Percentiles rank a stretch among this genome's conserved stretches.
Evolutionary conservation across 2,888 invertebrate genomes (phyloP).

Genomic region (Asteroscopus sphinx): DNA sequence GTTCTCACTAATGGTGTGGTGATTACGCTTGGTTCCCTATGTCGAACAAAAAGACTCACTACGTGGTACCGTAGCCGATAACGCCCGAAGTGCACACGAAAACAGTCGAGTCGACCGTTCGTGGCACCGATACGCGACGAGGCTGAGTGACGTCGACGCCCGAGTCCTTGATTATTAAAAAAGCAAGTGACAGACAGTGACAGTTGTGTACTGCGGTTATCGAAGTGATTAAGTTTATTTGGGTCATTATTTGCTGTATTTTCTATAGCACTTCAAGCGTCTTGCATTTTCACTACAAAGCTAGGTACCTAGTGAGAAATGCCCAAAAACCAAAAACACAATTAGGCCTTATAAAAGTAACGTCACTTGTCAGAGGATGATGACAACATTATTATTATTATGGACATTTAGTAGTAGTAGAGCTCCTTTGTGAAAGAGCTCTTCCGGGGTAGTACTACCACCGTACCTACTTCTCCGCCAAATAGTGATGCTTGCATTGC

Average conservation of each 20-base stretch:
- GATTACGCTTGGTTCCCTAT: slow-evolving; percentile 54
- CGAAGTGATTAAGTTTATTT: slow-evolving; percentile 52
- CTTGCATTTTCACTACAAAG: background rate
- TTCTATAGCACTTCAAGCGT: slow-evolving; percentile 17
- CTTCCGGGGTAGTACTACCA: too few relatives aligned
- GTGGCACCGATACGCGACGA: slow-evolving; percentile 74
- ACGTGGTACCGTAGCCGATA: slow-evolving; percentile 52
- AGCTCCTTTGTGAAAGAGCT: too few relatives aligned
- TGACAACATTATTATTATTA: too few relatives aligned
- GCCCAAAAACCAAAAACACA: too few relatives aligned
- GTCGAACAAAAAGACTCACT: slow-evolving; percentile 55
- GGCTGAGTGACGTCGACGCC: slow-evolving; percentile 65
- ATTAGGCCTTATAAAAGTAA: too few relatives aligned
- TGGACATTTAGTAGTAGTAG: too few relatives aligned
- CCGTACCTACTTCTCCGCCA: too few relatives aligned
- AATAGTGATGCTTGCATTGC: too few relatives aligned
- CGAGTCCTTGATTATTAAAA: slow-evolving; percentile 76
- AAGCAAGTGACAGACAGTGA: slow-evolving; percentile 72
- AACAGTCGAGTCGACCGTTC: slow-evolving; percentile 67
- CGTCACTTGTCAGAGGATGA: too few relatives aligned
- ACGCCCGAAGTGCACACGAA: slow-evolving; percentile 69
- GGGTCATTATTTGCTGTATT: slow-evolving; percentile 54
- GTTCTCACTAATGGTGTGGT: slow-evolving; percentile 57
- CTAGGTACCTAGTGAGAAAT: too few relatives aligned
- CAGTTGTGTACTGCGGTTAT: slow-evolving; percentile 66